Base-by-base conservation (phyloP, 2,797 vertebrate genomes). In the Galago senegalensis region DNA sequence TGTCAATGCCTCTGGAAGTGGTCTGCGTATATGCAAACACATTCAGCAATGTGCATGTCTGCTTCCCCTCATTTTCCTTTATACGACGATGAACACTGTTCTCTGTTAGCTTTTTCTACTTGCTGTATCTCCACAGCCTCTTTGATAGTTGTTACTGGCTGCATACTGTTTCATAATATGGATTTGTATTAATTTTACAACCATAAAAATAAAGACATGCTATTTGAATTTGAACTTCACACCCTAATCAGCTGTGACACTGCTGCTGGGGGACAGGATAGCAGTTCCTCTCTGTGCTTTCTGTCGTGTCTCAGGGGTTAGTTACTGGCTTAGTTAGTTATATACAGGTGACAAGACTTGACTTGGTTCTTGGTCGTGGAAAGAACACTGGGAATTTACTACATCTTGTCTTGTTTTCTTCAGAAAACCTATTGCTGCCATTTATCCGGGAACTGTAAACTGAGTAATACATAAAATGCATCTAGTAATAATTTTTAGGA, bases 61-160 rank as follows among this genome's bases (percentile, higher is more conserved):
- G 0, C 27, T 20, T 9, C 18, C 1, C 40, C 88, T n/a, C 12
- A n/a, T 84, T 81, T 65, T 29, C 60, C 12, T n/a, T 72, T 75
- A 25, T n/a, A 16, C 23, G 77, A 8, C n/a, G n/a, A 25, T 29
- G 25, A 31, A 25, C 25, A 10, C 49, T 37, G 11, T 75, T 72
- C 65, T 86, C 49, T 89, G 5, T 37, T 84, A 88, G 53, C 7
- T 31, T 72, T 89, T 92, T 83, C 56, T 29, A 7, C 27, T 14
- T 46, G 18, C 1, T 77, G 1, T 61, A 56, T 67, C 81, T 91
- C 76, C 12, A n/a, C 81, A 14, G 25, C 82, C 25, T 83, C 2
- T 84, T 70, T 58, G 88, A 56, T 92, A 49, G 67, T 82, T 94
- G 18, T 69, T 88, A 27, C n/a, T 83, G n/a, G 49, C 77, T 92